These are phyloP conservation scores for Agelaius tricolor DNA, from an alignment of 2,113 vertebrate genomes.

Conservation along the genomic window DNA sequence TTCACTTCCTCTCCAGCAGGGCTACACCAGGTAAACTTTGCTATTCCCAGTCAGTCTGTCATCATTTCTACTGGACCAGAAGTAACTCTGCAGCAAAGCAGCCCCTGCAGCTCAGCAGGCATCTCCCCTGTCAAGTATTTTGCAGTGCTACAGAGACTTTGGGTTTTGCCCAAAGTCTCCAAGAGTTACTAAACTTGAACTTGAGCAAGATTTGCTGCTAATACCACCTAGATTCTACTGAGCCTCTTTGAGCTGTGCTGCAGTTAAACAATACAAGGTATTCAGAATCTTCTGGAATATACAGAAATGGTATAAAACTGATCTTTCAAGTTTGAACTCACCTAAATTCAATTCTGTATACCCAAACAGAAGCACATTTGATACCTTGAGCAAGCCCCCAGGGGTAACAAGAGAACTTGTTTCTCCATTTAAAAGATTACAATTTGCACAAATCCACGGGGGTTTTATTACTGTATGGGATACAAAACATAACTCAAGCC, in stretches of 20 bases:
- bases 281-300: background rate
- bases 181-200: background rate
- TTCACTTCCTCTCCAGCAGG: background rate
- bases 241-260: background rate
- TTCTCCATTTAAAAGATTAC: background rate
- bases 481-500: background rate
- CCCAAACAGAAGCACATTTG: fast-evolving
- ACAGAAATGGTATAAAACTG: background rate
- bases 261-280: background rate
- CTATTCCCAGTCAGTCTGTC: background rate
- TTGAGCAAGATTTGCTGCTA: background rate
- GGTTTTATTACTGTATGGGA: background rate
- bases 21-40: background rate
- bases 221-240: background rate
- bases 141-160: background rate
- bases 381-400: background rate
- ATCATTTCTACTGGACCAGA: background rate
- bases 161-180: background rate
- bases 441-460: background rate
- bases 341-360: background rate
- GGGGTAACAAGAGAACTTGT: background rate
- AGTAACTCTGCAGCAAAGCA: background rate
- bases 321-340: background rate
- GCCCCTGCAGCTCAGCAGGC: background rate
- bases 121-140: background rate